phyloP scores from a whole-genome alignment of 2,797 vertebrate genomes.

The Podarcis lilfordi region DNA sequence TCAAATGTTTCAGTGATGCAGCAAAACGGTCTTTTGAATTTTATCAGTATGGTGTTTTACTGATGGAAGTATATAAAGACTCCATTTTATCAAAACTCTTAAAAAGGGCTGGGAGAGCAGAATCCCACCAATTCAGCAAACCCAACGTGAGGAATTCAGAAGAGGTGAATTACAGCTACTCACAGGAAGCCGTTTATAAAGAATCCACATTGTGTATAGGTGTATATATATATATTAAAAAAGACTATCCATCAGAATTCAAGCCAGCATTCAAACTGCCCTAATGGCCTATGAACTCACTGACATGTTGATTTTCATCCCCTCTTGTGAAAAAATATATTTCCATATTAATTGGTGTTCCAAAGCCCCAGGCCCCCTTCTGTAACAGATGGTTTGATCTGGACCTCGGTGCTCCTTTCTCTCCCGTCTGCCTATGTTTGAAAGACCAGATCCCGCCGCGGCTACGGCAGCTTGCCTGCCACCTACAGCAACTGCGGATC shows the following conservation, averaged over 20 bases:
- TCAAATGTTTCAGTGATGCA: constrained; percentile 64
- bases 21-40: constrained; percentile 53
- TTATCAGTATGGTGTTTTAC: constrained; percentile 49
- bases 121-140: constrained; percentile 60
- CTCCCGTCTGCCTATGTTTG: neutral
- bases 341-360: neutral
- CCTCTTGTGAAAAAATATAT: neutral
- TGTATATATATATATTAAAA: neutral
- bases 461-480: neutral
- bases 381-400: neutral
- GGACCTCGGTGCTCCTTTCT: neutral
- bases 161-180: constrained; percentile 25
- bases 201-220: constrained; percentile 37
- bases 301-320: neutral
- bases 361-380: neutral
- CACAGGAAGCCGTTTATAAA: constrained; percentile 14
- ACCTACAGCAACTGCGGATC: constrained; percentile 5
- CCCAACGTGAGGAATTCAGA: constrained; percentile 42
- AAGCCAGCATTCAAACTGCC: constrained; percentile 51
- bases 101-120: constrained; percentile 23
- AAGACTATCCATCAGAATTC: constrained; percentile 31
- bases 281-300: neutral
- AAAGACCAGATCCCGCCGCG: neutral
- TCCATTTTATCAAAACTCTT: constrained; percentile 63
- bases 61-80: constrained; percentile 50